phyloP scores from a whole-genome alignment of 23 tunicate genomes.

The Diplosoma virens region DNA sequence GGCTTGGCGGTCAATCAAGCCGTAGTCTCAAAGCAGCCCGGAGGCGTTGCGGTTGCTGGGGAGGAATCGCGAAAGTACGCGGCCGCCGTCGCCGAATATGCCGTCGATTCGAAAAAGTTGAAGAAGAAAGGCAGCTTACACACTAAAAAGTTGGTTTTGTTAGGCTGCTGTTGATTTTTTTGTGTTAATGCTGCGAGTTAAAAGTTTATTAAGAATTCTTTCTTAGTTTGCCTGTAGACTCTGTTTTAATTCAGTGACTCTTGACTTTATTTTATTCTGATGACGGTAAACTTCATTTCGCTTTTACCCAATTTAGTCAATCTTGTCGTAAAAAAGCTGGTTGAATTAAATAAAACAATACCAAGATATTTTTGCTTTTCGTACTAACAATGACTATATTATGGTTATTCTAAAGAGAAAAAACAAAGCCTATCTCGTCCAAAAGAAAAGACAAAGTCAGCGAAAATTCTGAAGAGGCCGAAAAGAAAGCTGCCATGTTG shows the following conservation, averaged over 20 bases:
- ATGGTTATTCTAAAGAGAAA: slow-evolving; percentile 19
- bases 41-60: slow-evolving; percentile 70
- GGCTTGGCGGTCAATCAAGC: slow-evolving; percentile 62
- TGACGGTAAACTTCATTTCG: no score
- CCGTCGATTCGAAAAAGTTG: slow-evolving; percentile 39
- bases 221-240: no score
- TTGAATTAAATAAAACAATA: no score
- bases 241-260: no score
- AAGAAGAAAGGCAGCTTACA: neutral
- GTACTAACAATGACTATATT: no score
- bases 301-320: no score
- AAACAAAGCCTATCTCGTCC: slow-evolving; percentile 34
- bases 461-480: slow-evolving; percentile 71
- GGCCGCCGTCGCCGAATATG: slow-evolving; percentile 73
- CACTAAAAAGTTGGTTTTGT: neutral
- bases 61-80: slow-evolving; percentile 82
- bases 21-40: slow-evolving; percentile 59
- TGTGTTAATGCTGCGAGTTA: no score
- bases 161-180: no score
- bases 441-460: slow-evolving; percentile 21
- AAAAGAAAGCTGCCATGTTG: slow-evolving; percentile 35
- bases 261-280: no score
- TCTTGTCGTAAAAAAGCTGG: no score
- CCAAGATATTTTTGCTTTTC: no score
- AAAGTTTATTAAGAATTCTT: no score